Conservation (phyloP, 2,797 vertebrate genomes). For the Coccyzus lansbergi region DNA sequence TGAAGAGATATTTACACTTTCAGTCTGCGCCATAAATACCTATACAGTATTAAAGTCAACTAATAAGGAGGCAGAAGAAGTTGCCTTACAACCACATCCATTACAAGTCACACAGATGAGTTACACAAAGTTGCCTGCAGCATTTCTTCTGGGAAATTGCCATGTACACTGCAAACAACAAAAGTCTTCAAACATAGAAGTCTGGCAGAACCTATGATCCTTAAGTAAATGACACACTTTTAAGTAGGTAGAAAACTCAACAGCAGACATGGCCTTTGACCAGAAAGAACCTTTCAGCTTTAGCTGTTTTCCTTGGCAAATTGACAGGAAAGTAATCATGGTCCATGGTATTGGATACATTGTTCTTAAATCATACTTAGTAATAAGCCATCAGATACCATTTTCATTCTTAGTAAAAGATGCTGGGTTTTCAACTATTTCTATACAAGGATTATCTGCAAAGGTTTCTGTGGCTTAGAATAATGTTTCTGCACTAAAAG, state of each 20-base stretch:
- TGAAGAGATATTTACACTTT: conserved; percentile 44
- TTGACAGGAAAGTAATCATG: accelerated
- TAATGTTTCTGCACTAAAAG: neutral
- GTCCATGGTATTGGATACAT: neutral
- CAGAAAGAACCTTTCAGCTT: conserved; percentile 4
- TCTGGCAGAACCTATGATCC: neutral
- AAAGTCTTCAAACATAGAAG: neutral
- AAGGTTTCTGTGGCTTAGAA: neutral
- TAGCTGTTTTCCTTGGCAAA: neutral
- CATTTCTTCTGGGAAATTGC: neutral
- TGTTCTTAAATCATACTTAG: neutral
- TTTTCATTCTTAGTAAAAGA: neutral
- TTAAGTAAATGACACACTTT: neutral
- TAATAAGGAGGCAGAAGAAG: neutral
- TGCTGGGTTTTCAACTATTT: neutral
- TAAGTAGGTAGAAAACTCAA: neutral
- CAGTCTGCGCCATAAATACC: conserved; percentile 46
- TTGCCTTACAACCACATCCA: neutral
- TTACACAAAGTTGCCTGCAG: neutral
- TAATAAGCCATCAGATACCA: neutral
- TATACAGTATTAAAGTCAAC: conserved; percentile 7
- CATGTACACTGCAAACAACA: neutral
- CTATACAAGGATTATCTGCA: neutral
- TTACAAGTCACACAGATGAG: neutral
- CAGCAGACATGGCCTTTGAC: neutral